Conservation (phyloP, 2,797 vertebrate genomes). For the Lepilemur ruficaudatus region DNA sequence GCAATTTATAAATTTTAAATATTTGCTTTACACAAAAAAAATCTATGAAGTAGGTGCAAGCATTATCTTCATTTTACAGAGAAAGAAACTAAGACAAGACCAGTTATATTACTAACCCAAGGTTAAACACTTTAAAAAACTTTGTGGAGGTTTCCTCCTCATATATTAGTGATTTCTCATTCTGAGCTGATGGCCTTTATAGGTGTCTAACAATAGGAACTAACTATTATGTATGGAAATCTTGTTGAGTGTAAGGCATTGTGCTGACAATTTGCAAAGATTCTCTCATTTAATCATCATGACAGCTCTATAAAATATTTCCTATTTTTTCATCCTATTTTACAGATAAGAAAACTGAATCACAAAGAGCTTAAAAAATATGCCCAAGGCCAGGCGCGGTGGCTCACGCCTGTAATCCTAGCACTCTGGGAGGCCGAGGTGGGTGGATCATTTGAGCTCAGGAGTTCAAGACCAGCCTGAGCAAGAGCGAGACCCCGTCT, state of each 20-base stretch:
- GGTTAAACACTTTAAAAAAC: neutral
- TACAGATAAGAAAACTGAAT: neutral
- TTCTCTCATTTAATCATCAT: neutral
- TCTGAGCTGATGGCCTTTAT: neutral
- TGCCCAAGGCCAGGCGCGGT: neutral
- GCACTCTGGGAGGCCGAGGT: too few species aligned
- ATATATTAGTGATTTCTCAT: neutral
- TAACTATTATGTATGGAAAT: neutral
- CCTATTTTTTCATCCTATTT: neutral
- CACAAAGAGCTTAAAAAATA: neutral
- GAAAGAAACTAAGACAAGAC: neutral
- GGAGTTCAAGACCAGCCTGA: too few species aligned
- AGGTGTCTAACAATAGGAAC: neutral
- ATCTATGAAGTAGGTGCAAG: neutral
- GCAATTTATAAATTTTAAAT: neutral
- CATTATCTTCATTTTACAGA: slow-evolving; percentile 16
- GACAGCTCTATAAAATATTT: neutral
- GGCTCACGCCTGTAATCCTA: too few species aligned
- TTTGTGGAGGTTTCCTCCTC: neutral
- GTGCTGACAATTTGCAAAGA: neutral
- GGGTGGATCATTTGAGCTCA: too few species aligned
- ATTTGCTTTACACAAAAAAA: neutral
- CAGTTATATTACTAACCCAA: neutral
- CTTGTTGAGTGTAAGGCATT: neutral
- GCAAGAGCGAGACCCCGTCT: too few species aligned